Evolutionary conservation across 2,888 invertebrate genomes (phyloP), one percentile per base, ranked within the genome.

Genomic region (Penaeus monodon): DNA sequence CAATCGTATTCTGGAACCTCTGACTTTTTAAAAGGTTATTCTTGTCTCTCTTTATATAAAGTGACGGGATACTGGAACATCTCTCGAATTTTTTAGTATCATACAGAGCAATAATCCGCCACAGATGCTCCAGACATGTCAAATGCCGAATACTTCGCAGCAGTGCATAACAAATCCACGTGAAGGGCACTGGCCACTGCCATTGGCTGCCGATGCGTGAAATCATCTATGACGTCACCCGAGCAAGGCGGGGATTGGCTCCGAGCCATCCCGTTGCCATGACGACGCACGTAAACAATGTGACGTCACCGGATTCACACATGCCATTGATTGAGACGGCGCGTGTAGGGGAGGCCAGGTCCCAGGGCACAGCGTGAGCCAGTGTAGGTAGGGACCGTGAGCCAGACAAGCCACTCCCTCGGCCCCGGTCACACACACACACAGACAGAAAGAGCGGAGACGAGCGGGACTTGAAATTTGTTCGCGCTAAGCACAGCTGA

Each of bases 251-350:
- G 27, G 63, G 65, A 63, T 84, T 84, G 84, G 78, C 65, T 68
- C 44, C 78, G 66, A 84, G 66, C 84, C 84, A 84, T 78, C 79
- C 84, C 68, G 78, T 84, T 79, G 44, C 84, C 84, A 84, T 84
- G 84, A 79, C 84, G 57, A 84, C 84, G 84, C 84, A 78, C 84
- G 84, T 84, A 84, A 84, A 84, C 84, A 84, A 84, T 84, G 70
- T 84, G 84, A 84, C 84, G 84, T 84, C 84, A 84, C 78, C 44
- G 78, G 84, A 78, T 84, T 79, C 84, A 84, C 84, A 84, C 79
- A 84, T 79, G 70, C 84, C 84, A 84, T 84, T 84, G 84, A 84
- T 84, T 84, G 84, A 84, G 84, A 76, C 84, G 84, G 84, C 84
- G 84, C 77, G 76, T 74, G 76, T 63, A 84, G 83, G 33, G 64